Percentiles rank a stretch among this genome's conserved stretches.
phyloP scores from a whole-genome alignment of 2,888 invertebrate species.

The Noctuana brunneofusca region DNA sequence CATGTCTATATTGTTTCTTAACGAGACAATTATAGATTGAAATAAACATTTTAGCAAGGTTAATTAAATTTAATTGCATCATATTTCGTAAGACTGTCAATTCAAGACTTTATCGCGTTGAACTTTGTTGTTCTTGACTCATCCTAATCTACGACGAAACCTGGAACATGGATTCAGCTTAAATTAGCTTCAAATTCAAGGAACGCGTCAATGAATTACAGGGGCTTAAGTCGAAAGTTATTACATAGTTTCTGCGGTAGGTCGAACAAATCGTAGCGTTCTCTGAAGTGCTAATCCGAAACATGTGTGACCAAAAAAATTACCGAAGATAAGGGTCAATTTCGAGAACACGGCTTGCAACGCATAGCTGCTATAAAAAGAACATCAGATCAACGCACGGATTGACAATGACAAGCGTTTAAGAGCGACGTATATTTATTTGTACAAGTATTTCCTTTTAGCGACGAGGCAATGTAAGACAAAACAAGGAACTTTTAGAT shows the following conservation, averaged over 20 bases:
- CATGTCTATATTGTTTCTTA: conserved; percentile 29
- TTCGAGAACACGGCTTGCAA: conserved; percentile 65
- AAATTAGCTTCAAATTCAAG: conserved; percentile 42
- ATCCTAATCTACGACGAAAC: conserved; percentile 28
- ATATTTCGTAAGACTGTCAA: conserved; percentile 13
- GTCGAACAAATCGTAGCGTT: conserved; percentile 64
- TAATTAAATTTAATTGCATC: conserved; percentile 24
- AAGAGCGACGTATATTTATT: conserved; percentile 77
- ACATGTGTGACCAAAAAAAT: conserved; percentile 78
- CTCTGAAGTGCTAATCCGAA: conserved; percentile 79
- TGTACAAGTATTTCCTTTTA: conserved; percentile 81
- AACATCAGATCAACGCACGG: conserved; percentile 65
- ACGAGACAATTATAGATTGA: conserved; percentile 25
- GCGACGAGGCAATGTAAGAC: conserved; percentile 63
- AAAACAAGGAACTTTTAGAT: conserved; percentile 77
- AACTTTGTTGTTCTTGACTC: conserved; percentile 14
- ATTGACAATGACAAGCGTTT: conserved; percentile 82
- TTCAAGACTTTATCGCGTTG: not conserved
- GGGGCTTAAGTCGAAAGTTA: conserved; percentile 70
- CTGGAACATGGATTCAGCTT: conserved; percentile 28
- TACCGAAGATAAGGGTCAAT: conserved; percentile 75
- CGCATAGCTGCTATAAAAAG: conserved; percentile 66
- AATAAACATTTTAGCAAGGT: conserved; percentile 23
- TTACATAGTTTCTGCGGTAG: conserved; percentile 73
- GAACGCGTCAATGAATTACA: conserved; percentile 68